Percentiles rank a stretch among this genome's conserved stretches.
These are phyloP conservation scores for Sparidentex hasta DNA, from an alignment of 2,797 vertebrate species.

Conservation along the genomic window DNA sequence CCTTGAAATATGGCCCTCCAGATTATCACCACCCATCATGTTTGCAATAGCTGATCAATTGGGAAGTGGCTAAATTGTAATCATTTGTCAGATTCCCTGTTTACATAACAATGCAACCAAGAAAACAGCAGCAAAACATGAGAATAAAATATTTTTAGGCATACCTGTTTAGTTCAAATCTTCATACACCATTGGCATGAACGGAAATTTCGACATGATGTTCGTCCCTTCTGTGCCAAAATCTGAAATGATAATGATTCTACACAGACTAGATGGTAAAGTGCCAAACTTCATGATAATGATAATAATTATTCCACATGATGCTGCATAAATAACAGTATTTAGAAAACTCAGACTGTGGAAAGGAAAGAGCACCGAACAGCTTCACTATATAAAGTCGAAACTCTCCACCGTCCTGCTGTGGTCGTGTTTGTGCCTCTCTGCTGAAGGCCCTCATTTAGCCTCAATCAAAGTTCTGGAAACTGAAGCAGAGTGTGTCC, in stretches of 20 bases:
- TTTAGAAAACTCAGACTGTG: constrained; percentile 8
- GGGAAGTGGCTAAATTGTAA: too few relatives aligned
- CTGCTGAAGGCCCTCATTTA: constrained; percentile 71
- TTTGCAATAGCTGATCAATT: too few relatives aligned
- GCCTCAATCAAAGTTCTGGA: constrained; percentile 70
- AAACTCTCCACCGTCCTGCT: constrained; percentile 13
- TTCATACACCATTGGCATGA: neutral
- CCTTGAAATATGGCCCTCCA: too few relatives aligned
- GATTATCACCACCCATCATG: too few relatives aligned
- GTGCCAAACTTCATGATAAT: neutral
- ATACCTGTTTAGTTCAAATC: neutral
- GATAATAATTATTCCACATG: neutral
- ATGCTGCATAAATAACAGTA: constrained; percentile 3
- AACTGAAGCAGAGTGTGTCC: constrained; percentile 62
- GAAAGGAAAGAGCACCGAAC: constrained; percentile 21
- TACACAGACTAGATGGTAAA: neutral
- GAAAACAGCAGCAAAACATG: too few relatives aligned
- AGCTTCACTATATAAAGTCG: neutral
- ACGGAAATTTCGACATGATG: neutral
- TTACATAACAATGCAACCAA: too few relatives aligned
- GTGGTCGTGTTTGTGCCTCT: constrained; percentile 48
- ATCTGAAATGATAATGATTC: neutral
- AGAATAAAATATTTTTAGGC: neutral
- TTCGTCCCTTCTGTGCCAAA: neutral
- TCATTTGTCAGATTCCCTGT: too few relatives aligned